Percentiles rank a stretch among this genome's conserved stretches.
Conservation (phyloP, 1,140 invertebrate genomes). For the Drosophila fuyamai region DNA sequence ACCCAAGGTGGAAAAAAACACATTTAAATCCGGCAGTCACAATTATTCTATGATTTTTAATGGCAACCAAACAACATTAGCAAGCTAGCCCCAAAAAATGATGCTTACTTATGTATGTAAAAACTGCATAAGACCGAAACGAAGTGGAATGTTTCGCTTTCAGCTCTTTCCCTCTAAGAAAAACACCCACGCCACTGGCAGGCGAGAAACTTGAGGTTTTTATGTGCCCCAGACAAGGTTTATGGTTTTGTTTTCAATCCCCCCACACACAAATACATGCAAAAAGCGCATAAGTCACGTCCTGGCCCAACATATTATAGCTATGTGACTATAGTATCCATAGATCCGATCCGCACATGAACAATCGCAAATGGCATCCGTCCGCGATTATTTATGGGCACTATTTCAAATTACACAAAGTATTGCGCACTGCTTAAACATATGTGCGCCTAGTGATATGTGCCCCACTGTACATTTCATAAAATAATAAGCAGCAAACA, state of each 20-base stretch:
- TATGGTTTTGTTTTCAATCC: slow-evolving; percentile 69
- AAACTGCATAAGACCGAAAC: slow-evolving; percentile 64
- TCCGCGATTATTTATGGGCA: slow-evolving; percentile 43
- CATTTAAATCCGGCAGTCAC: slow-evolving; percentile 2
- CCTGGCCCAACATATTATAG: slow-evolving; percentile 58
- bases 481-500: slow-evolving; percentile 18
- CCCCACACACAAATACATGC: slow-evolving; percentile 17
- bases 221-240: slow-evolving; percentile 75
- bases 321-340: slow-evolving; percentile 18
- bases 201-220: slow-evolving; percentile 41
- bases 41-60: slow-evolving; percentile 29
- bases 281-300: slow-evolving; percentile 70
- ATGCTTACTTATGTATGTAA: slow-evolving; percentile 8
- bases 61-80: slow-evolving; percentile 31
- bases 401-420: slow-evolving; percentile 45
- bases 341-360: slow-evolving; percentile 30
- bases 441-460: slow-evolving; percentile 26
- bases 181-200: slow-evolving; percentile 24
- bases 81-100: slow-evolving; percentile 9
- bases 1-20: background rate
- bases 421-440: slow-evolving; percentile 8
- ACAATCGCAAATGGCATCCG: slow-evolving; percentile 46
- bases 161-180: background rate
- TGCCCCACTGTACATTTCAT: slow-evolving; percentile 31
- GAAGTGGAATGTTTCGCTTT: slow-evolving; percentile 57